Percentiles rank a stretch among this genome's conserved stretches.
Evolutionary conservation across 2,113 vertebrate species (phyloP).

Genomic region (Neomonachus schauinslandi): DNA sequence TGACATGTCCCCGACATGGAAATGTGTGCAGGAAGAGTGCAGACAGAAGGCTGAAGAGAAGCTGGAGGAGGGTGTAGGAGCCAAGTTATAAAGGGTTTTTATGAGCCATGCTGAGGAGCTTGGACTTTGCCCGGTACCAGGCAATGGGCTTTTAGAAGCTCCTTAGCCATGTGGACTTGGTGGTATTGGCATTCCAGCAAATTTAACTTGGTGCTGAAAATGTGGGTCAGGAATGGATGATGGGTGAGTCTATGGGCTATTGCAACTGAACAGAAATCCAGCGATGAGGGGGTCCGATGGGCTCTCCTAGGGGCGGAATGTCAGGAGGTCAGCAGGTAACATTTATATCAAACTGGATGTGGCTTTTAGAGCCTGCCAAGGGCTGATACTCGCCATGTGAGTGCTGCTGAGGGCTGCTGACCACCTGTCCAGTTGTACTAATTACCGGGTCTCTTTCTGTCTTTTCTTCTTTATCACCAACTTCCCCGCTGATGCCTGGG

Average conservation of each 20-base stretch:
- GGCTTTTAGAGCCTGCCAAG: not conserved
- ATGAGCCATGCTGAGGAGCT: not conserved
- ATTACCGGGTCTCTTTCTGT: not conserved
- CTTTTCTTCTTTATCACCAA: not conserved
- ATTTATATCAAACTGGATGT: not conserved
- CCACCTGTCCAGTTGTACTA: not conserved
- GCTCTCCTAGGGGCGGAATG: accelerated
- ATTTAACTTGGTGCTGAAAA: not conserved
- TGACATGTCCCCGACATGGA: not conserved
- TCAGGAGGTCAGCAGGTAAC: not conserved
- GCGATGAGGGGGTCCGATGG: not conserved
- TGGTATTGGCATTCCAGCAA: not conserved
- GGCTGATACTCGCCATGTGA: not conserved
- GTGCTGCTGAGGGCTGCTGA: not conserved
- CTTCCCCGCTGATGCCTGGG: not conserved
- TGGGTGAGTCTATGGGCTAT: not conserved
- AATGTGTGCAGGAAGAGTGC: not conserved
- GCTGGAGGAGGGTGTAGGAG: not conserved
- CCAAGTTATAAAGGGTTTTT: not conserved
- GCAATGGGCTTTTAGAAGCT: not conserved
- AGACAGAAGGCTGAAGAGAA: not conserved
- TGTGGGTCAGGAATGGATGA: not conserved
- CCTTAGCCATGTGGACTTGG: not conserved
- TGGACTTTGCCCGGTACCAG: not conserved
- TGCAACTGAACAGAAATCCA: not conserved